A percentile compares a stretch with the other conserved stretches of the same genome.
Evolutionary conservation across 2,888 invertebrate genomes (phyloP).

Genomic region (Nephrocerus scutellatus): DNA sequence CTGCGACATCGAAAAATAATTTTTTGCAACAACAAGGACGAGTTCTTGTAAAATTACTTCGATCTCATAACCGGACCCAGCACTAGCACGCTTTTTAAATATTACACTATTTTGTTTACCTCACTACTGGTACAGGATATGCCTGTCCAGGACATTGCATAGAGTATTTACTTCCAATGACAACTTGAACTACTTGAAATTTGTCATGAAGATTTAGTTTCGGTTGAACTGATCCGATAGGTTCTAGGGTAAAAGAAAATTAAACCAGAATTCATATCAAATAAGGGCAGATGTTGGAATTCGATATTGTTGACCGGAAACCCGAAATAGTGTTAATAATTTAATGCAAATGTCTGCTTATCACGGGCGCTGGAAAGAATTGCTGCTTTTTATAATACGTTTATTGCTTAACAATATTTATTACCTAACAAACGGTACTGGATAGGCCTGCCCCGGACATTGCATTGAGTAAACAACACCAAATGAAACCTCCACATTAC

Average conservation of each 20-base stretch:
- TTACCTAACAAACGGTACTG: constrained; percentile 52
- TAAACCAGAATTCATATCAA: too few relatives aligned
- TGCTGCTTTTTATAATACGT: too few relatives aligned
- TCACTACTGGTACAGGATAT: constrained; percentile 64
- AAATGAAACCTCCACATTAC: constrained; percentile 50
- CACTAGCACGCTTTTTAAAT: too few relatives aligned
- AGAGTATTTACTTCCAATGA: constrained; percentile 51
- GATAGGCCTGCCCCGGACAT: constrained; percentile 71
- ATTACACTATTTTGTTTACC: too few relatives aligned
- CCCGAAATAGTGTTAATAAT: constrained; percentile 48
- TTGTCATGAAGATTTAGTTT: constrained; percentile 54
- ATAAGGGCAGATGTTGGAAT: too few relatives aligned
- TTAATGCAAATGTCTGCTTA: not conserved
- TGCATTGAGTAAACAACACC: constrained; percentile 56
- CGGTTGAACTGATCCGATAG: constrained; percentile 52
- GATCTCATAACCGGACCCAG: too few relatives aligned
- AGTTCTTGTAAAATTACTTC: too few relatives aligned
- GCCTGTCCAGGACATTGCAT: constrained; percentile 68
- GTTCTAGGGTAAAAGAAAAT: constrained; percentile 42
- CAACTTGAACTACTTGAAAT: constrained; percentile 44
- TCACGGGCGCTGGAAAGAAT: constrained; percentile 7
- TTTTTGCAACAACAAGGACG: too few relatives aligned
- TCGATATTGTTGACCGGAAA: too few relatives aligned
- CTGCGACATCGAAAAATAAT: too few relatives aligned
- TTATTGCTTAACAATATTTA: too few relatives aligned